Evolutionary conservation across 2,888 invertebrate species (phyloP), one percentile per base, ranked within the genome.

Genomic region (Eupeodes luniger): DNA sequence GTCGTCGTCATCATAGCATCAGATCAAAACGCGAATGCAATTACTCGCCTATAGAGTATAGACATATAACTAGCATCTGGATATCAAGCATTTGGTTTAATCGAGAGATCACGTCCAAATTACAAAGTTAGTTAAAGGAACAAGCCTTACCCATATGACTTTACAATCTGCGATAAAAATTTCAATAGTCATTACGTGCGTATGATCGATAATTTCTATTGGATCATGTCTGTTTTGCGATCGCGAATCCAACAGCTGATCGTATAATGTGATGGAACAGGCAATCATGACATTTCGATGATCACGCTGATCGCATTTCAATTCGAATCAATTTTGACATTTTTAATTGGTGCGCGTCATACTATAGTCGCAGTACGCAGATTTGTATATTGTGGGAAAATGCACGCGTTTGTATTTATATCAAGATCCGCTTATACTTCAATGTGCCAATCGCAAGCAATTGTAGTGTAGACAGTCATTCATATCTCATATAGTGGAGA

Each of bases 71-170:
- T 90, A 89, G 91, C 89, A 90, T 90, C 90, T 89, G 87, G 82
- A 85, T 72, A 70, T 77, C 76, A 75, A 89, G 84, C 89, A 90
- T 89, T 85, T 34, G n/a, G 64, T 64, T 72, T 61, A 40, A 51
- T 80, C 62, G 34, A 64, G 88, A 81, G 62, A 81, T 79, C 90
- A 89, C 83, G 91, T 91, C 91, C 91, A 91, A 91, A 90, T 90
- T 90, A 91, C 90, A 91, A 90, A 90, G 89, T 89, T 14, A 90
- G 89, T 89, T 34, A 89, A 92, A 90, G 89, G 70, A 64, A 69
- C 16, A 34, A 27, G 69, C 10, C 40, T 47, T 40, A 64, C 34
- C 40, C 40, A 40, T 27, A 27, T 2, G 40, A 40, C 40, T 40
- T 4, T 5, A 27, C 27, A 9, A 40, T 5, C 40, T 40, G 5